Evolutionary conservation across 2,113 vertebrate genomes (phyloP), one percentile per base, ranked within the genome.

Genomic region (Geothlypis trichas): DNA sequence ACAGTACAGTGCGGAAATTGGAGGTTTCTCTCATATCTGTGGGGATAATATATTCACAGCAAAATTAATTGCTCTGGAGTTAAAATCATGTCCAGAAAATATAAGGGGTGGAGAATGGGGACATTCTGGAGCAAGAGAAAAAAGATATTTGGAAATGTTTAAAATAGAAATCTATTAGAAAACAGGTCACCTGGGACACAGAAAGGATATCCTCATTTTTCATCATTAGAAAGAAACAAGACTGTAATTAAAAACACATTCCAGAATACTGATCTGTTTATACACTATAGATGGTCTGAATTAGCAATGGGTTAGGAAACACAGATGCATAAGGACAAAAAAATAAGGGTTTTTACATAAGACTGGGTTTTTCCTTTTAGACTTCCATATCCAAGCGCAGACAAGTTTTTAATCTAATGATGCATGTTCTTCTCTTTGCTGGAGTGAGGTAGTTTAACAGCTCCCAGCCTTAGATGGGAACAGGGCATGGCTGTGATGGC

Each of bases 151-250:
- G 76, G 72, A 61, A 78, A 26, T 41, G 41, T 92, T 88, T 75
- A 12, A 84, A 96, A 93, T 47, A 92, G 69, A 90, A 92, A 75
- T 6, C 44, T 58, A 55, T 82, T 66, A 92, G 92, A 75, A 96
- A 87, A 74, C 44, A 75, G 68, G 79, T 71, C 93, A 90, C 72
- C 62, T 27, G 35, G 65, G 89, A 93, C 42, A 86, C 42, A 83
- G 73, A 80, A 93, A 94, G 83, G 84, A 93, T 88, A 92, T 90
- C 85, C 68, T 95, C 63, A 87, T 96, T 96, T 90, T 88, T 95
- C 79, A 89, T 89, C 73, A 87, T 87, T 90, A 89, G 89, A 72
- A 84, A 93, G 88, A 84, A 96, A 94, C 72, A 93, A 74, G 68
- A 35, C 37, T 79, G 44, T 96, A 94, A 97, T 96, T 92, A 94